Evolutionary conservation across 1,140 invertebrate species (phyloP), one percentile per base, ranked within the genome.

Genomic region (Pseudachorutes palmiensis): DNA sequence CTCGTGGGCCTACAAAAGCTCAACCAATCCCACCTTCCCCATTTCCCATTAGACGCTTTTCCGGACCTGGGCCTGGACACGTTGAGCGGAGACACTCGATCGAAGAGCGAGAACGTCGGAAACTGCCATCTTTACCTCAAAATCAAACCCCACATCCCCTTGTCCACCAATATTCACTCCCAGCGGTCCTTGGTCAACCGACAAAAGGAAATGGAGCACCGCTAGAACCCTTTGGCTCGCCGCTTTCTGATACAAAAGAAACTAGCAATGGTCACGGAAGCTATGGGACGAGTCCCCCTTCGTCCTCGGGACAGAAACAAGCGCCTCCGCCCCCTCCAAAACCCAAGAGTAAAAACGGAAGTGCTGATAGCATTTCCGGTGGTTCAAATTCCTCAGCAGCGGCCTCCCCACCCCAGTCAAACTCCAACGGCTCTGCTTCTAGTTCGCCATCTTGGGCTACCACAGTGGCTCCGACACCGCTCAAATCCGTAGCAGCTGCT

Each of bases 271-370:
- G 51, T 12, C 51, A 66, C 36, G 9, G 58, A 26, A 28, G 51
- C 32, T 19, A 61, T 41, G 19, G 41, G 58, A 14, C 28, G 9
- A 60, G 58, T 9, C 24, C 1, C n/a, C 32, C 29, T 57, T 19
- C 57, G 24, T 28, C 55, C 0, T 26, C 26, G 30, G 41, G 41
- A 28, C 33, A 31, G n/a, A 63, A 63, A 24, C 24, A 63, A 36
- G 62, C 72, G 32, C 72, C 72, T 14, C 65, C 59, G 30, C 72
- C 72, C 24, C 72, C 72, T 22, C 72, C 72, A 12, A 74, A 74
- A 58, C 70, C 70, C 24, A 57, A 29, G 5, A 64, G 58, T 33
- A 32, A 41, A 5, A 33, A 31, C n/a, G 55, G 5, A 2, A 62
- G 22, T 62, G 32, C 24, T 19, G 22, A 62, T 28, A 48, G 61